Evolutionary conservation across 2,113 vertebrate species (phyloP), one percentile per base, ranked within the genome.

Genomic region (Cygnus atratus): DNA sequence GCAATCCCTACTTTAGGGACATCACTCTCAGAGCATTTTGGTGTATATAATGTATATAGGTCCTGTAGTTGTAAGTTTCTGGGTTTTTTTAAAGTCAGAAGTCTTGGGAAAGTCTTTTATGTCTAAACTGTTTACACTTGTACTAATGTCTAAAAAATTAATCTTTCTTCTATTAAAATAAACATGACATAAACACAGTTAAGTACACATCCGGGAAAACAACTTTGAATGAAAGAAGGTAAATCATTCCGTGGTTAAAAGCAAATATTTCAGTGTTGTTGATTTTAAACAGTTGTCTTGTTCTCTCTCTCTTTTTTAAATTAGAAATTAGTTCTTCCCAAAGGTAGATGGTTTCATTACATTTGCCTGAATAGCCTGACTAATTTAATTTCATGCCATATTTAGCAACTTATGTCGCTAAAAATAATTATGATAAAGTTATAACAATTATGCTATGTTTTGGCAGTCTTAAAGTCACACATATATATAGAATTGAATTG

Each of bases 331-430:
- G 31, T 54, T 89, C 55, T 90, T 68, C 31, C 62, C 77, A 66
- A 85, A 92, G n/a, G 63, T 87, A 67, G 13, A 46, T 26, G 10
- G 37, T 80, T 95, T 87, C 35, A 52, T 94, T 79, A 77, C 0
- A 9, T 52, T 73, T 88, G 44, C n/a, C 87, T 94, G 77, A 90
- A 82, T 70, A 73, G 48, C 72, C 50, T 83, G 50, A 91, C 35
- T 93, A 96, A 95, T 90, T 74, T 86, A 50, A 86, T 95, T 94
- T 96, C 67, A 96, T 86, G 84, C 59, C 44, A 33, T 88, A 77
- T 95, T 95, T 90, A 94, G 25, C 75, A 91, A 90, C 78, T 87
- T 76, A 76, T 58, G 41, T 86, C 88, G 41, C 84, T 94, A 96
- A 90, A 93, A 95, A 94, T 92, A 93, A 33, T 85, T 2, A 26